These are phyloP conservation scores for Ciconia nigra DNA, from an alignment of 2,797 vertebrate genomes.

Conservation along the genomic window DNA sequence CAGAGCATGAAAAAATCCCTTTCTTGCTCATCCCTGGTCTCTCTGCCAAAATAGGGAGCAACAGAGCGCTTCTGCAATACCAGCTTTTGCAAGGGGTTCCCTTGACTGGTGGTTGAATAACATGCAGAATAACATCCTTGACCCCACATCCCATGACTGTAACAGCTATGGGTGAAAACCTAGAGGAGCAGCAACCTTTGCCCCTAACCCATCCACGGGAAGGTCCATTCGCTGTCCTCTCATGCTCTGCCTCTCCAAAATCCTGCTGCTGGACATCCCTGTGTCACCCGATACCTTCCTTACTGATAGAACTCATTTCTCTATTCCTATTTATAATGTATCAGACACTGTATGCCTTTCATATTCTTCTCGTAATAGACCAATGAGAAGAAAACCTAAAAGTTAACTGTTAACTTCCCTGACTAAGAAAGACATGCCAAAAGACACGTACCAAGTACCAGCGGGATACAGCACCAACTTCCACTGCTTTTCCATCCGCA, in stretches of 20 bases:
- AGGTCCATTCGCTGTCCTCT: not conserved
- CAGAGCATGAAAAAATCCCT: not conserved
- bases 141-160: accelerated
- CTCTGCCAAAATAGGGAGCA: not conserved
- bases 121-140: not conserved
- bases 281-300: not conserved
- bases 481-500: not conserved
- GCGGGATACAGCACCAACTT: not conserved
- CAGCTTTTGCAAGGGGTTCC: not conserved
- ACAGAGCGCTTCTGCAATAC: not conserved
- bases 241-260: not conserved
- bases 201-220: not conserved
- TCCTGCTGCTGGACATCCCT: not conserved
- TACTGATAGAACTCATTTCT: not conserved
- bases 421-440: not conserved
- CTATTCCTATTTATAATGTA: not conserved
- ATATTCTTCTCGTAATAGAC: not conserved
- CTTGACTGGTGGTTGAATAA: not conserved
- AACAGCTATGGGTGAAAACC: not conserved
- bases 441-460: not conserved
- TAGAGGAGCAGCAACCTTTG: not conserved
- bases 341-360: not conserved
- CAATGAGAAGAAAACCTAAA: not conserved
- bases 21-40: not conserved
- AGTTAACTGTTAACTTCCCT: not conserved